phyloP scores from a whole-genome alignment of 2,888 invertebrate species.

The Empis livida region DNA sequence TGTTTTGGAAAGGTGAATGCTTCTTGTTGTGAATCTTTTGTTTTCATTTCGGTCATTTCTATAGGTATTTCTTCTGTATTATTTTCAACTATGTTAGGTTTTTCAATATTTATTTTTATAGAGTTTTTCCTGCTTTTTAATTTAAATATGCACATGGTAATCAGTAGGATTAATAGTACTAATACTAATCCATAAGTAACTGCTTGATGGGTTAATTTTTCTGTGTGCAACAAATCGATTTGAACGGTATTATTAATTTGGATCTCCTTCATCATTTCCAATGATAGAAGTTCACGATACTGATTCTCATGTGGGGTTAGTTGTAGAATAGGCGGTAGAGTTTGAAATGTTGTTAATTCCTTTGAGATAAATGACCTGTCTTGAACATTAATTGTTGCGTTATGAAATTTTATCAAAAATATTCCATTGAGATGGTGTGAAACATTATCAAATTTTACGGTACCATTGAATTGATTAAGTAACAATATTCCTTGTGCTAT shows the following conservation, averaged over 20 bases:
- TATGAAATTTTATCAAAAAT: conserved; percentile 5
- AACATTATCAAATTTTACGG: background rate
- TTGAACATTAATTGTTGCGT: conserved; percentile 2
- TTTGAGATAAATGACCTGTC: conserved; percentile 3
- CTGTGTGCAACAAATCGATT: too few species aligned
- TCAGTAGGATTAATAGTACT: too few species aligned
- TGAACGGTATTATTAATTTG: conserved; percentile 3
- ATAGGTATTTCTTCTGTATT: too few species aligned
- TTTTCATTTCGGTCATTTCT: too few species aligned
- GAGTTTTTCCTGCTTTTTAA: too few species aligned
- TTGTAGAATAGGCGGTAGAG: conserved; percentile 5
- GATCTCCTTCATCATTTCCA: conserved; percentile 6
- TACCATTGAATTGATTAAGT: conserved; percentile 7
- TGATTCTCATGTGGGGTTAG: background rate
- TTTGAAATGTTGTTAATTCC: conserved; percentile 1
- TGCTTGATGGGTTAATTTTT: too few species aligned
- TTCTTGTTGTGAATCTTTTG: too few species aligned
- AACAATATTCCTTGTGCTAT: conserved; percentile 2
- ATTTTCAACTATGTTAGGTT: too few species aligned
- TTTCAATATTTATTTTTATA: too few species aligned
- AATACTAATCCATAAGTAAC: too few species aligned
- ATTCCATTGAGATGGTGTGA: conserved; percentile 3
- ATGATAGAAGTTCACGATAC: conserved; percentile 1
- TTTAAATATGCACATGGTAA: too few species aligned
- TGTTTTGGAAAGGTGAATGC: too few species aligned